Evolutionary conservation across 2,113 vertebrate species (phyloP).

Genomic region (Sinocyclocheilus anophthalmus): DNA sequence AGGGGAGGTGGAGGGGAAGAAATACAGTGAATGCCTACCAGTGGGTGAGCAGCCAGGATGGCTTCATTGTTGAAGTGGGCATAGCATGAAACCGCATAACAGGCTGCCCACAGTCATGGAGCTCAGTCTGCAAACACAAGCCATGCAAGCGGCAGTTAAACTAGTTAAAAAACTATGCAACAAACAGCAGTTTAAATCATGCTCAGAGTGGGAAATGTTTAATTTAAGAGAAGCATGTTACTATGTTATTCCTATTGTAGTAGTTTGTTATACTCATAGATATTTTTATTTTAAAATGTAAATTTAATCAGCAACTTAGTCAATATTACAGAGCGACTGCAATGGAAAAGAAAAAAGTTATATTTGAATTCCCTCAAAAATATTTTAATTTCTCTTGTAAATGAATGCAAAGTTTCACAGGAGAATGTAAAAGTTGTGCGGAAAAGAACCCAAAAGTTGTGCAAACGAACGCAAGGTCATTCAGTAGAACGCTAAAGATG

Average conservation of each 20-base stretch:
- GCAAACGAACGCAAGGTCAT: too few relatives aligned
- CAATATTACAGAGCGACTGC: too few relatives aligned
- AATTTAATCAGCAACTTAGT: too few relatives aligned
- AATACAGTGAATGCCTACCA: slow-evolving; percentile 26
- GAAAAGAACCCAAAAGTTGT: too few relatives aligned
- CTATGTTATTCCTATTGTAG: too few relatives aligned
- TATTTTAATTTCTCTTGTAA: background rate
- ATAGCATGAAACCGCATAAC: slow-evolving; percentile 48
- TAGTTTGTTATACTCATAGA: too few relatives aligned
- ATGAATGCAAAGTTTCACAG: too few relatives aligned
- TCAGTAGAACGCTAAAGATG: too few relatives aligned
- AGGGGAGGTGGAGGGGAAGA: slow-evolving; percentile 41
- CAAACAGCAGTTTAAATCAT: background rate
- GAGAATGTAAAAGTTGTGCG: too few relatives aligned
- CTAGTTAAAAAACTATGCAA: background rate
- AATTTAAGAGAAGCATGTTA: background rate
- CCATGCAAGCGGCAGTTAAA: background rate
- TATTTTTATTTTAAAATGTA: too few relatives aligned
- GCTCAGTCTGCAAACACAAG: background rate
- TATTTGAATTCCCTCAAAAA: too few relatives aligned
- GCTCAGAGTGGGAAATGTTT: background rate
- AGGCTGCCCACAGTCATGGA: slow-evolving; percentile 30
- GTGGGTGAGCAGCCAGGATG: slow-evolving; percentile 14
- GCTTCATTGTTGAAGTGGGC: slow-evolving; percentile 54
- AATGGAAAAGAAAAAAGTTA: too few relatives aligned